phyloP scores from a whole-genome alignment of 2,113 vertebrate species.

The Geococcyx californianus region DNA sequence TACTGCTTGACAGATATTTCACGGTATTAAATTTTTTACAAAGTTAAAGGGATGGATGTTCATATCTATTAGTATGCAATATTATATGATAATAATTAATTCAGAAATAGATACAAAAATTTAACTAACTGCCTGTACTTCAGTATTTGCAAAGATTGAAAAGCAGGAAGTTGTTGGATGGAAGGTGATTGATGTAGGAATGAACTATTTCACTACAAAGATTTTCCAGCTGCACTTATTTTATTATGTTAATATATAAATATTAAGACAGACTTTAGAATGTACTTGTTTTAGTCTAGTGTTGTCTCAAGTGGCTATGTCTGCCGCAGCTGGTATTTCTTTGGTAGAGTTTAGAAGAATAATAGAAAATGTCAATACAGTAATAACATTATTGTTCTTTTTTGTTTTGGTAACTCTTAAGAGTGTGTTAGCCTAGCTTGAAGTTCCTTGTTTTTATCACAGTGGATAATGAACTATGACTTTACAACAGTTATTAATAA shows the following conservation, averaged over 20 bases:
- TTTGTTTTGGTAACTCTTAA: neutral
- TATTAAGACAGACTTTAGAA: neutral
- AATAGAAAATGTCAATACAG: neutral
- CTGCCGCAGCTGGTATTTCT: neutral
- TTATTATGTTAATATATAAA: neutral
- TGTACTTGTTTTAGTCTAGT: neutral
- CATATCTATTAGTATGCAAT: neutral
- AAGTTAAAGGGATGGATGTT: neutral
- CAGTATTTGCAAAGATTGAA: neutral
- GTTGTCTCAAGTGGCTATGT: neutral
- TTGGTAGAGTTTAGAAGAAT: neutral
- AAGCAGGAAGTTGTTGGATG: neutral
- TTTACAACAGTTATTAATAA: neutral
- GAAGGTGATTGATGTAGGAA: neutral
- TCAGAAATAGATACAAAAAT: neutral
- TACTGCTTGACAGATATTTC: neutral
- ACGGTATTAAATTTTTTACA: neutral
- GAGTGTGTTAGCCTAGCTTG: neutral
- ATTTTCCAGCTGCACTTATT: neutral
- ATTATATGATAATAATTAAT: neutral
- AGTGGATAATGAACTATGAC: neutral
- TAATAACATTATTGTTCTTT: neutral
- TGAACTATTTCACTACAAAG: neutral
- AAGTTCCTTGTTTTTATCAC: neutral
- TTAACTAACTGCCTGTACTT: neutral